Base-by-base conservation (phyloP, 2,888 invertebrate genomes). In the Drosophila longiperda region DNA sequence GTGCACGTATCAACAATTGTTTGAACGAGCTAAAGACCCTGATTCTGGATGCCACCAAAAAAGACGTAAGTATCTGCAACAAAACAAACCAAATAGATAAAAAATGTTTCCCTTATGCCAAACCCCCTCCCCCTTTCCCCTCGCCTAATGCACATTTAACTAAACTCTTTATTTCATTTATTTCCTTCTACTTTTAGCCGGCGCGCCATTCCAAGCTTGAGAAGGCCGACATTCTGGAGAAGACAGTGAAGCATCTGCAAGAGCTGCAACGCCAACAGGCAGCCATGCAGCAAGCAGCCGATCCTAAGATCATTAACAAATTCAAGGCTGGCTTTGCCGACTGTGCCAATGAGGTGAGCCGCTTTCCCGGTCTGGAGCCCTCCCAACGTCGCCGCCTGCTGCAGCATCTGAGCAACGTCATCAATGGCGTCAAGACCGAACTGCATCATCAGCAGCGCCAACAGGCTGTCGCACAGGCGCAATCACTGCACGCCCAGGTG, bases 161-260 rank as follows among this genome's bases (percentile, higher is more conserved):
- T 80, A 77, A 89, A 33, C 42, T 2, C 0, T 1, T 1, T 9
- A 1, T 38, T 52, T 1, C 5, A 26, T 15, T 55, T 36, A 59
- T 60, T 6, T 68, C n/a, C 73, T 66, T 66, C 58, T 87, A 40
- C 72, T 95, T 95, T 72, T 95, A 98, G 98, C 97, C 98, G 42
- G 96, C 97, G 2, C 95, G 98, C 67, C 98, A 98, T 93, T 97
- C 98, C 7, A 99, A 99, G 92, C 94, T 99, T 89, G 99, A 99
- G 93, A 99, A 99, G 92, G 98, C 99, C 1, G 99, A 99, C 93
- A 98, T 99, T 83, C 94, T 99, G 62, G 99, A 99, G 93, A 96
- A 98, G 95, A 98, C 98, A 1, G 98, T 99, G 54, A 97, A 97
- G 91, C 98, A 98, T 92, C 94, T 99, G 58, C 97, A 98, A 92